Evolutionary conservation across 2,888 invertebrate species (phyloP).

Genomic region (Agrotis exclamationis): DNA sequence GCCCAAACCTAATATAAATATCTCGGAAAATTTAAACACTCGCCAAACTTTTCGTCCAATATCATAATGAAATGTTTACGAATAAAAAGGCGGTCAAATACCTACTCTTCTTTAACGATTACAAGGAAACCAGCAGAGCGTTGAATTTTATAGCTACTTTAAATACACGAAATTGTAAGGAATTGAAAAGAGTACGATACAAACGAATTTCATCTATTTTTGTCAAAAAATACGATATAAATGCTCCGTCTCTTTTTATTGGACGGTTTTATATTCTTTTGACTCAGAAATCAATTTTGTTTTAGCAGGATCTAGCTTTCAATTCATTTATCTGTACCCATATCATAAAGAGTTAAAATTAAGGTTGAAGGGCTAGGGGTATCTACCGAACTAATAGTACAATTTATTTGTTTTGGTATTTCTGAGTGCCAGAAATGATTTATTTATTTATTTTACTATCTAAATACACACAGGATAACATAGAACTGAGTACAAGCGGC

Average conservation of each 20-base stretch:
- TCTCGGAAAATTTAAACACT: conserved; percentile 17
- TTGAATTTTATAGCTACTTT: conserved; percentile 68
- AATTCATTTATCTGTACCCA: neutral
- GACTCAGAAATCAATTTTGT: neutral
- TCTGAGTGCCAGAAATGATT: too few species aligned
- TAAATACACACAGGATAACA: too few species aligned
- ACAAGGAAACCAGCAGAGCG: conserved; percentile 66
- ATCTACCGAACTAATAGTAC: too few species aligned
- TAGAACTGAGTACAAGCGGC: too few species aligned
- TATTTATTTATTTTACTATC: too few species aligned
- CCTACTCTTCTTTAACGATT: conserved; percentile 64
- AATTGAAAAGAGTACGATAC: conserved; percentile 23
- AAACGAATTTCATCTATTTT: conserved; percentile 32
- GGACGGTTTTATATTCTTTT: conserved; percentile 5
- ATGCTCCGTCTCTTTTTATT: conserved; percentile 8
- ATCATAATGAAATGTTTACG: conserved; percentile 40
- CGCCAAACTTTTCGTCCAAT: conserved; percentile 15
- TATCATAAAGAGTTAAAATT: too few species aligned
- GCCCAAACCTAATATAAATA: conserved; percentile 10
- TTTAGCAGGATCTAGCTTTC: neutral
- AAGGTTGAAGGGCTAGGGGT: too few species aligned
- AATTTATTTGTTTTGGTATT: too few species aligned
- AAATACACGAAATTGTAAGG: conserved; percentile 62
- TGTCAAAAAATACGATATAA: conserved; percentile 9
- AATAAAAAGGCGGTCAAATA: conserved; percentile 47